Percentiles rank a stretch among this genome's conserved stretches.
Evolutionary conservation across 1,140 invertebrate species (phyloP).

Genomic region (Zeugodacus cucurbitae): DNA sequence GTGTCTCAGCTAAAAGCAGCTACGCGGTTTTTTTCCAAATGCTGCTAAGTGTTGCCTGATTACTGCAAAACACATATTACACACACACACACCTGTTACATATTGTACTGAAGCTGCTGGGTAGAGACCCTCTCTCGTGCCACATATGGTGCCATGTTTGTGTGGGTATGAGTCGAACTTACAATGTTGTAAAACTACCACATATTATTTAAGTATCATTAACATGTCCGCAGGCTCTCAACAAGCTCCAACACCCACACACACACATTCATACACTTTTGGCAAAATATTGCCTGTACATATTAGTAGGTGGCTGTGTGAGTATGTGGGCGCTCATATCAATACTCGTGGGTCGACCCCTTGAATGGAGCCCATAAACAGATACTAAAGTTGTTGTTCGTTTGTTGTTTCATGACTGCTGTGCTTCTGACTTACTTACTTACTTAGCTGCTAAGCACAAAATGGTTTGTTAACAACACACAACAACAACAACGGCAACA

Average conservation of each 20-base stretch:
- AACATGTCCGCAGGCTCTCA: background rate
- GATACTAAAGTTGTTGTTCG: background rate
- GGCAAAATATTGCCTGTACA: background rate
- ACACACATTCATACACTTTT: background rate
- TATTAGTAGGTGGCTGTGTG: background rate
- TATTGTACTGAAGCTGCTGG: background rate
- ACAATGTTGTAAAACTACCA: background rate
- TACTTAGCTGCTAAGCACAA: background rate
- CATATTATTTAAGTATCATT: background rate
- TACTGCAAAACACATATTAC: background rate
- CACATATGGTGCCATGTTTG: background rate
- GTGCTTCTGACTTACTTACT: background rate
- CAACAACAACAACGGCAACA: background rate
- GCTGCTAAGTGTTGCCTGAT: background rate
- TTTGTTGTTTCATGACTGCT: slow-evolving; percentile 19
- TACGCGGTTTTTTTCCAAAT: background rate
- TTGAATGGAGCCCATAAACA: background rate
- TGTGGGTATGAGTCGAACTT: background rate
- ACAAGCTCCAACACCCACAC: background rate
- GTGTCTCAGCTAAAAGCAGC: background rate
- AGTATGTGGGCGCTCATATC: background rate
- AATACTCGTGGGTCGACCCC: background rate
- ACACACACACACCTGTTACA: background rate
- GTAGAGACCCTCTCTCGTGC: background rate
- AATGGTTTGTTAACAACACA: slow-evolving; percentile 1